Percentiles rank a stretch among this genome's conserved stretches.
phyloP scores from a whole-genome alignment of 1,140 invertebrate species.

The Latrodectus geometricus region DNA sequence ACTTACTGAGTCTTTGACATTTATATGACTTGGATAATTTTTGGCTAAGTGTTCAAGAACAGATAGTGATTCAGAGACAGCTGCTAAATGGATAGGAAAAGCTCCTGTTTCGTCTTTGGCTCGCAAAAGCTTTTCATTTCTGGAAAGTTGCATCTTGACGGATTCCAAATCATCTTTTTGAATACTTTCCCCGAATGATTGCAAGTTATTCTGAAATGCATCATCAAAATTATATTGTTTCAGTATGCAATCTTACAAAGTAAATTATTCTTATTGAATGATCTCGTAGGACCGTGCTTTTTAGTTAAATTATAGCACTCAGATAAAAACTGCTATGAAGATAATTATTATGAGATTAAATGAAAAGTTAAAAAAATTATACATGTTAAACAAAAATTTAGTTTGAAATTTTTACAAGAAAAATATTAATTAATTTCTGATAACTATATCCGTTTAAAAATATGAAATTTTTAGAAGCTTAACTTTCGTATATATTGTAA shows the following conservation, averaged over 20 bases:
- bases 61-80: conserved; percentile 29
- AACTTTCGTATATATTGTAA: too few relatives aligned
- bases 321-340: too few relatives aligned
- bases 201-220: conserved; percentile 64
- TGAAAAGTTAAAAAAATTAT: too few relatives aligned
- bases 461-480: too few relatives aligned
- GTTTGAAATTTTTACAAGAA: too few relatives aligned
- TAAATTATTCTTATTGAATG: neutral
- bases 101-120: conserved; percentile 68
- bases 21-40: conserved; percentile 58
- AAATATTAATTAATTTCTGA: too few relatives aligned
- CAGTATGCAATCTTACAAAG: neutral
- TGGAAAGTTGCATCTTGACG: conserved; percentile 65
- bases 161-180: conserved; percentile 66
- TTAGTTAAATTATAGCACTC: too few relatives aligned
- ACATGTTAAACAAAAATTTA: too few relatives aligned
- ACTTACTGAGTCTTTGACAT: conserved; percentile 62
- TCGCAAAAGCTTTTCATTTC: conserved; percentile 66
- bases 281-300: too few relatives aligned
- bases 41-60: conserved; percentile 62
- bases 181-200: conserved; percentile 67
- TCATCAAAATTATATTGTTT: neutral
- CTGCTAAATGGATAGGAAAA: conserved; percentile 67
- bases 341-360: too few relatives aligned
- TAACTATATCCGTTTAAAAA: too few relatives aligned